Evolutionary conservation across 2,113 vertebrate species (phyloP).

Genomic region (Chrysemys picta): DNA sequence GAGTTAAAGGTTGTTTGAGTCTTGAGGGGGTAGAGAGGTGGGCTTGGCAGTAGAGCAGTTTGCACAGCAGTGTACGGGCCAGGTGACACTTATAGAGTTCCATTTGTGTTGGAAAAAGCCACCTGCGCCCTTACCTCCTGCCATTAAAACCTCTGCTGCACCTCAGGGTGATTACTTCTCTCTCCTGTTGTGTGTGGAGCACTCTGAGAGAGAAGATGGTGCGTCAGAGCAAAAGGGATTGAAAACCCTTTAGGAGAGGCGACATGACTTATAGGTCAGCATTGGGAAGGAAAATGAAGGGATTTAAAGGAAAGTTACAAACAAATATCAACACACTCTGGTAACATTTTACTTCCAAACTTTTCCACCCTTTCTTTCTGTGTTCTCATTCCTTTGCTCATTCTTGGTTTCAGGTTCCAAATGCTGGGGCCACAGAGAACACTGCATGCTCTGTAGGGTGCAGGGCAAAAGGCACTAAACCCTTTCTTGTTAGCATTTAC

Average conservation of each 20-base stretch:
- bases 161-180: conserved; percentile 57
- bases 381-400: neutral
- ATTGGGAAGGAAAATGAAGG: neutral
- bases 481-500: conserved; percentile 14
- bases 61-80: conserved; percentile 16
- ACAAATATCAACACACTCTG: neutral
- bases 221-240: conserved; percentile 50
- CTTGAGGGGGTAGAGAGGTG: conserved; percentile 39
- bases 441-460: neutral
- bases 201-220: neutral
- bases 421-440: neutral
- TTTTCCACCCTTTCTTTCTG: neutral
- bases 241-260: conserved; percentile 31
- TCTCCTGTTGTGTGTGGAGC: accelerated
- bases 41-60: conserved; percentile 40
- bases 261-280: conserved; percentile 21
- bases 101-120: conserved; percentile 54
- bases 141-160: conserved; percentile 50
- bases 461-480: neutral
- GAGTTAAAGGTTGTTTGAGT: conserved; percentile 58
- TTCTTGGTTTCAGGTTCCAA: neutral
- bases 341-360: neutral
- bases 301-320: neutral
- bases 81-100: conserved; percentile 47
- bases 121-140: conserved; percentile 47